Evolutionary conservation across 2,888 invertebrate genomes (phyloP), one percentile per base, ranked within the genome.

Genomic region (Noctua comes): DNA sequence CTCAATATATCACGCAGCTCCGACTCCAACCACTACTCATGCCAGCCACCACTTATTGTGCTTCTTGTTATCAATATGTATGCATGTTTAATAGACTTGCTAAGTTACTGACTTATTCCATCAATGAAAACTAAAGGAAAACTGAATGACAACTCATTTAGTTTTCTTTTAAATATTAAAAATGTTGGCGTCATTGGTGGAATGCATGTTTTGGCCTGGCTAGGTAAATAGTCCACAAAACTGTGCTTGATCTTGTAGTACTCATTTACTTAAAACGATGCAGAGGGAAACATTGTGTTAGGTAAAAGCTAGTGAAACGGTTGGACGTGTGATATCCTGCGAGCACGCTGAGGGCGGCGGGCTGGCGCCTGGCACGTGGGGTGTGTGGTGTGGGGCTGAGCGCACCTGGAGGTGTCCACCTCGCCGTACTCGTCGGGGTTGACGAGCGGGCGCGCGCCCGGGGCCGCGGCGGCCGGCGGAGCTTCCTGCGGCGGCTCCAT

Each of bases 361-460:
- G 48, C 77, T 31, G 7, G 31, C 27, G 36, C 21, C 13, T 10
- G 10, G 31, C 21, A 1, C 62, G 62, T 31, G 62, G 31, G 62
- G 21, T 21, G 31, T 36, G 31, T 18, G 62, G 31, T 31, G 31
- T 71, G 10, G 46, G 59, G 48, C 43, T 36, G 71, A 21, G 69
- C 97, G 97, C 97, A 98, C 98, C 98, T 96, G 92, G 97, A 97
- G 76, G 98, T 98, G 96, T 99, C 99, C 86, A 99, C 99, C 95
- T 98, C 98, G 84, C 99, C 99, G 89, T 97, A 97, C 88, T 98
- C 99, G 88, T 98, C 98, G 21, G 99, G 98, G 95, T 98, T 98
- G 79, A 99, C 99, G 94, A 98, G 97, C 73, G 99, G 99, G 86
- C 99, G 95, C 89, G 89, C 91, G 89, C 86, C 89, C 88, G 88